Conservation (phyloP, 1,140 invertebrate species). For the Mizuhopecten yessoensis region DNA sequence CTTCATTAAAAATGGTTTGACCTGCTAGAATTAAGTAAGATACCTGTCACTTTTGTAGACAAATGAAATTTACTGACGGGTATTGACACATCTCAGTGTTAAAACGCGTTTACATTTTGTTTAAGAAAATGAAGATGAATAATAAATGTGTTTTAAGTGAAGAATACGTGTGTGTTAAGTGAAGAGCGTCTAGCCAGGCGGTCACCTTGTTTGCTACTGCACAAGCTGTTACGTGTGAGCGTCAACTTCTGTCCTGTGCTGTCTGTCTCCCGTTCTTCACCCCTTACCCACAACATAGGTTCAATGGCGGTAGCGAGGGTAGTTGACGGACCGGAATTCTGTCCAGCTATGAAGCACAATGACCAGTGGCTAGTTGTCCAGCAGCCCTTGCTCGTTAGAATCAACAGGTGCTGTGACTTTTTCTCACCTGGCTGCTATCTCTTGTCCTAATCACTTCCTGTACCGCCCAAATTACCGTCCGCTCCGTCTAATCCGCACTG, state of each 20-base stretch:
- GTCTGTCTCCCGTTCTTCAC: not conserved
- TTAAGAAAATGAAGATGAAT: too few species aligned
- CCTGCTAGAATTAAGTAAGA: too few species aligned
- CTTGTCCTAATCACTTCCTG: not conserved
- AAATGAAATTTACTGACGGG: too few species aligned
- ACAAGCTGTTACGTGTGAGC: not conserved
- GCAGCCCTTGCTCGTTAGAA: slow-evolving; percentile 1
- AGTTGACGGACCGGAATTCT: not conserved
- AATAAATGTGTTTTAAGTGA: too few species aligned
- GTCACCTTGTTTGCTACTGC: too few species aligned
- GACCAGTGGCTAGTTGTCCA: not conserved
- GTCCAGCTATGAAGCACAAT: not conserved
- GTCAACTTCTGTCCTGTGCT: not conserved
- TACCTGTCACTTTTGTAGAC: too few species aligned
- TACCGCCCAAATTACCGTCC: slow-evolving; percentile 31
- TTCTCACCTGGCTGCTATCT: not conserved
- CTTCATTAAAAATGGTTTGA: too few species aligned
- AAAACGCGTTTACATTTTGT: too few species aligned
- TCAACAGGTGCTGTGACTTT: slow-evolving; percentile 24
- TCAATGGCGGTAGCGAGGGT: not conserved
- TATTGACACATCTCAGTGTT: too few species aligned
- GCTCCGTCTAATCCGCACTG: not conserved
- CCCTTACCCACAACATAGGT: not conserved
- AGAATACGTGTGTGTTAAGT: too few species aligned
- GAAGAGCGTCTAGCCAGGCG: too few species aligned